Conservation (phyloP, 2,888 invertebrate genomes). For the Clanis bilineata region DNA sequence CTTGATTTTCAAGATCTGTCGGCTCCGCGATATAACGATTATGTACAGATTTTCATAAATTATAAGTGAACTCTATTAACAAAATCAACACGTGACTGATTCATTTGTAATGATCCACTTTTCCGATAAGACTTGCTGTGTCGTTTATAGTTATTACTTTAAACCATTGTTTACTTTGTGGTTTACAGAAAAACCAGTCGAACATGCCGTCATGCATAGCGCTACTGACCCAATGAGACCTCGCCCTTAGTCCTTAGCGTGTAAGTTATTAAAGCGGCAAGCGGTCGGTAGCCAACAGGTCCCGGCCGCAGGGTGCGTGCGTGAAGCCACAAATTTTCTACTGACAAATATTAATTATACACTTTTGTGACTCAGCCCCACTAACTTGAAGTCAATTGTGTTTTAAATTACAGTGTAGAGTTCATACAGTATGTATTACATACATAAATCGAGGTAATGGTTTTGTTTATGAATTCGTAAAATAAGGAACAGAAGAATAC, state of each 20-base stretch:
- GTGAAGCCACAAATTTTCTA: conserved; percentile 48
- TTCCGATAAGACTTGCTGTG: too few species aligned
- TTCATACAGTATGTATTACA: neutral
- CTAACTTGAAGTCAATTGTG: neutral
- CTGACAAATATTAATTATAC: conserved; percentile 46
- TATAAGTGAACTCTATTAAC: too few species aligned
- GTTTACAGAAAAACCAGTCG: too few species aligned
- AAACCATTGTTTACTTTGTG: too few species aligned
- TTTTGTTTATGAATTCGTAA: neutral
- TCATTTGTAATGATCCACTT: too few species aligned
- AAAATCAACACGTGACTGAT: too few species aligned
- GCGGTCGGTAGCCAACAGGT: conserved; percentile 44
- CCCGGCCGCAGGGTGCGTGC: conserved; percentile 29
- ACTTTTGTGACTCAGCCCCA: conserved; percentile 35
- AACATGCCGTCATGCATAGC: too few species aligned
- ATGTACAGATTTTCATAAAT: too few species aligned
- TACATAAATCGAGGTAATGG: neutral
- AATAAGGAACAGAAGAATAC: too few species aligned
- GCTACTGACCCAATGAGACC: neutral
- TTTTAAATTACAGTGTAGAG: neutral
- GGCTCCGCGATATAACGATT: too few species aligned
- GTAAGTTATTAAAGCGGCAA: conserved; percentile 26
- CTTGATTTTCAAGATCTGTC: too few species aligned
- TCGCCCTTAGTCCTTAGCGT: neutral
- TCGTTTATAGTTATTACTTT: too few species aligned